These are phyloP conservation scores for Dexiosoma caninum DNA, from an alignment of 2,888 invertebrate genomes.

Conservation along the genomic window DNA sequence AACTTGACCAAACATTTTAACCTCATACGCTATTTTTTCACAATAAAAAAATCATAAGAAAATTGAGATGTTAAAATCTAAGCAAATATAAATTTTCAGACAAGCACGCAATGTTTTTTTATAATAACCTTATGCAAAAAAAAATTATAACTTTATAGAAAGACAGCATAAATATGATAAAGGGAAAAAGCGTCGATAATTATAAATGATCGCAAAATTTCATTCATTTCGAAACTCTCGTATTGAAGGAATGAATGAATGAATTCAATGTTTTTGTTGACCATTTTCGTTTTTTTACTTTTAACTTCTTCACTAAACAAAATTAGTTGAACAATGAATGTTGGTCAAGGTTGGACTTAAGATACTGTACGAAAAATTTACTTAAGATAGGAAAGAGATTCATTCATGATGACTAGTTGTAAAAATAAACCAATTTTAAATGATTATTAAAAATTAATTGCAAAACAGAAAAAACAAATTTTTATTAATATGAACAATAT, in stretches of 20 bases:
- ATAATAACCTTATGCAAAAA: not conserved
- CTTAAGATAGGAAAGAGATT: not conserved
- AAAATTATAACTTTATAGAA: not conserved
- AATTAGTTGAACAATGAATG: slow-evolving; percentile 13
- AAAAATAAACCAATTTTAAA: slow-evolving; percentile 33
- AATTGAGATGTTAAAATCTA: not conserved
- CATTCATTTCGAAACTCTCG: slow-evolving; percentile 28
- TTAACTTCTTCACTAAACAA: slow-evolving; percentile 12
- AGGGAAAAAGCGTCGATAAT: slow-evolving; percentile 60
- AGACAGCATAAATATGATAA: slow-evolving; percentile 23
- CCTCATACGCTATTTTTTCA: not conserved
- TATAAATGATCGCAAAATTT: slow-evolving; percentile 54
- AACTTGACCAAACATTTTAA: slow-evolving; percentile 9
- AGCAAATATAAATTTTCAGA: slow-evolving; percentile 1
- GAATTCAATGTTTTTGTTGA: slow-evolving; percentile 15
- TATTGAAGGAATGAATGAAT: not conserved
- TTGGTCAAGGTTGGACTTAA: slow-evolving; percentile 33
- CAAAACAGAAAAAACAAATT: slow-evolving; percentile 16
- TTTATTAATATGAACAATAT: slow-evolving; percentile 9
- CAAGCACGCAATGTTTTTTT: not conserved
- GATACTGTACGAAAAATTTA: slow-evolving; percentile 13
- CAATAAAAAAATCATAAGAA: not conserved
- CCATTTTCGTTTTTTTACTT: slow-evolving; percentile 15
- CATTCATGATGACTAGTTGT: slow-evolving; percentile 18
- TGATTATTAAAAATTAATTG: slow-evolving; percentile 25